Percentiles rank a stretch among this genome's conserved stretches.
Evolutionary conservation across 2,888 invertebrate genomes (phyloP).

Genomic region (Hyposoter didymator): DNA sequence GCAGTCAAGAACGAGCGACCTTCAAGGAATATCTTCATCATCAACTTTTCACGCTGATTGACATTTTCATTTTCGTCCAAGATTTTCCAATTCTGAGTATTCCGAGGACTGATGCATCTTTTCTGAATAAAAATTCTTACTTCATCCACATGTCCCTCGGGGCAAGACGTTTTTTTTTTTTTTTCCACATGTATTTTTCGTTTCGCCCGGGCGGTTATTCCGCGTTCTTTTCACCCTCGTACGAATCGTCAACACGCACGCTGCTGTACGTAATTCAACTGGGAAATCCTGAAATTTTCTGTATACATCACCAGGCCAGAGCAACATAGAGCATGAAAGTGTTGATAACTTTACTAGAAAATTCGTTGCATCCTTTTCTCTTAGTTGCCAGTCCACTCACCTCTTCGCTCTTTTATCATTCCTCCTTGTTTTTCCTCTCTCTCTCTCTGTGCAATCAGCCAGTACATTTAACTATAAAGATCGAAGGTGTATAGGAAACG

Average conservation of each 20-base stretch:
- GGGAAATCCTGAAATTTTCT: slow-evolving; percentile 31
- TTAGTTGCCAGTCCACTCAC: neutral
- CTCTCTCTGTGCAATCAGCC: slow-evolving; percentile 21
- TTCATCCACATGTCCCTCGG: too few relatives aligned
- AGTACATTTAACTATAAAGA: neutral
- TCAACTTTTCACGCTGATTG: neutral
- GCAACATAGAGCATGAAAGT: slow-evolving; percentile 21
- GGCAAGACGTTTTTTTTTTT: neutral
- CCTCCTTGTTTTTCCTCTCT: slow-evolving; percentile 40
- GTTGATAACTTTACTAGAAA: slow-evolving; percentile 12
- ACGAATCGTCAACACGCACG: slow-evolving; percentile 29
- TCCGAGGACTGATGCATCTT: neutral
- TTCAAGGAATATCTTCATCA: neutral
- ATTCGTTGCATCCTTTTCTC: neutral
- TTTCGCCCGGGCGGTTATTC: neutral
- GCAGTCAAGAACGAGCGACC: neutral
- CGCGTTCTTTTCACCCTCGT: slow-evolving; percentile 24
- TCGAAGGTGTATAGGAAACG: neutral
- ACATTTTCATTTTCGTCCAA: neutral
- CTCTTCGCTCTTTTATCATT: slow-evolving; percentile 24
- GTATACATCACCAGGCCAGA: neutral
- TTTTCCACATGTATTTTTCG: neutral
- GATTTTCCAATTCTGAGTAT: neutral
- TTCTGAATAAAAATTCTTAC: neutral
- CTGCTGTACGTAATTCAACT: slow-evolving; percentile 28